Evolutionary conservation across 2,113 vertebrate genomes (phyloP).

Genomic region (Urocitellus parryii): DNA sequence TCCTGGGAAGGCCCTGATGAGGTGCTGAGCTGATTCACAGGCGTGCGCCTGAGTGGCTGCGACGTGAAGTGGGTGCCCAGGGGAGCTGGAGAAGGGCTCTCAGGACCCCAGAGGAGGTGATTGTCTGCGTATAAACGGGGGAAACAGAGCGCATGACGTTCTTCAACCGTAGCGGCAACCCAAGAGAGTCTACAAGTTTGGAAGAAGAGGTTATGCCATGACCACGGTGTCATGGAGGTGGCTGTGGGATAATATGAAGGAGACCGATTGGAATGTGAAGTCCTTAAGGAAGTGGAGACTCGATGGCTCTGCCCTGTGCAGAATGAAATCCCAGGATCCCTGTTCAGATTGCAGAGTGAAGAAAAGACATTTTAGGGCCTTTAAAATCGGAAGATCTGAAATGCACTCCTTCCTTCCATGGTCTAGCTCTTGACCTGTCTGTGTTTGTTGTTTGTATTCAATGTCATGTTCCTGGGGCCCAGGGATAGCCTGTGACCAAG

Average conservation of each 20-base stretch:
- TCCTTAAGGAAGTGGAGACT: neutral
- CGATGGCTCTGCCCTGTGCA: neutral
- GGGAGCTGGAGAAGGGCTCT: neutral
- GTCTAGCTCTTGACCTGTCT: neutral
- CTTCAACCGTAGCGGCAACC: neutral
- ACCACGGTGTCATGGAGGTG: neutral
- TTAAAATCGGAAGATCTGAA: neutral
- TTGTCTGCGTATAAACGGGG: neutral
- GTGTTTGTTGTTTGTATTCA: neutral
- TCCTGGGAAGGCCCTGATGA: neutral
- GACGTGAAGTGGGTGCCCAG: neutral
- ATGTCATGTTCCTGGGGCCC: too few species aligned
- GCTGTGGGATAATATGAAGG: neutral
- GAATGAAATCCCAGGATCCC: neutral
- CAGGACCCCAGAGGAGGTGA: neutral
- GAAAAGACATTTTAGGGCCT: neutral
- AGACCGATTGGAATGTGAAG: neutral
- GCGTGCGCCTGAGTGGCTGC: accelerated
- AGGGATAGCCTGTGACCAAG: neutral
- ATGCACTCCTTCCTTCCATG: neutral
- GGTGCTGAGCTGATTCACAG: neutral
- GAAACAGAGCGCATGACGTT: neutral
- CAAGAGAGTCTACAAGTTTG: neutral
- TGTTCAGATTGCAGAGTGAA: neutral
- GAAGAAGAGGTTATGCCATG: neutral